These are phyloP conservation scores for Lycorma delicatula DNA, from an alignment of 1,140 invertebrate species.

Conservation along the genomic window DNA sequence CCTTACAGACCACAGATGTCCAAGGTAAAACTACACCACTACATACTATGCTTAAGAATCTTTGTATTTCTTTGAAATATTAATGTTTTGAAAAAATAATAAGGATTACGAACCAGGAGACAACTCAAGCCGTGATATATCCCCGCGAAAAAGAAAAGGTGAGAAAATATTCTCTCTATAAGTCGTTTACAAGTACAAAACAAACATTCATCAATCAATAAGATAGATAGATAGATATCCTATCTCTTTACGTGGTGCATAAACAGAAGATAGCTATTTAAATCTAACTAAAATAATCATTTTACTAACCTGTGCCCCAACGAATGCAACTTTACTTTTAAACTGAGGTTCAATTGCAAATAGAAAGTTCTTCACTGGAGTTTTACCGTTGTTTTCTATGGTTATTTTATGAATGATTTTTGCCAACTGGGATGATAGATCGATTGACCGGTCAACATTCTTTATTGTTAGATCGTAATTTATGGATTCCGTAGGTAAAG, in stretches of 20 bases:
- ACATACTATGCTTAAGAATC: too few species aligned
- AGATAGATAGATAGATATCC: neutral
- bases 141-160: neutral
- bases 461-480: constrained; percentile 53
- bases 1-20: too few species aligned
- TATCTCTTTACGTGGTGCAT: neutral
- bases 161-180: neutral
- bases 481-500: constrained; percentile 8
- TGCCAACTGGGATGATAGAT: constrained; percentile 79
- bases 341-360: constrained; percentile 57
- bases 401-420: constrained; percentile 72
- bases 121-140: neutral
- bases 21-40: too few species aligned
- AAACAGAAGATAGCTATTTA: neutral
- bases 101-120: too few species aligned
- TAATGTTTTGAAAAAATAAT: too few species aligned
- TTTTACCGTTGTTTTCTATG: constrained; percentile 70
- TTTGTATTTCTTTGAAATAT: too few species aligned
- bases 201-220: neutral
- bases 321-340: constrained; percentile 58
- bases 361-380: constrained; percentile 56
- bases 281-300: neutral
- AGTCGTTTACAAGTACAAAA: too few species aligned
- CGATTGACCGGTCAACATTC: constrained; percentile 77
- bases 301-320: constrained; percentile 46